A percentile compares a stretch with the other conserved stretches of the same genome.
These are phyloP conservation scores for Sericinus montela DNA, from an alignment of 2,888 invertebrate genomes.

Conservation along the genomic window DNA sequence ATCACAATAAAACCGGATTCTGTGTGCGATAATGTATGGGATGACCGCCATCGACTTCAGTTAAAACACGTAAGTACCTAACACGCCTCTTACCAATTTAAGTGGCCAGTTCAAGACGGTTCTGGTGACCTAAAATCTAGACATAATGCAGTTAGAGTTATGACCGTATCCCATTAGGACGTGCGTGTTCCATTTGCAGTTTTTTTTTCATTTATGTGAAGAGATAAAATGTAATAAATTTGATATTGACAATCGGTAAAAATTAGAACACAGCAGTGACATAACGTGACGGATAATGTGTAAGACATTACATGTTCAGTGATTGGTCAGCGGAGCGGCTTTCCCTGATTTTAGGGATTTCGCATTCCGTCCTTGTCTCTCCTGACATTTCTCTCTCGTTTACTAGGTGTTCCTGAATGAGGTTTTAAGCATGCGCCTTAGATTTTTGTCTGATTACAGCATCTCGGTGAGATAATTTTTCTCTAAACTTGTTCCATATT, in stretches of 20 bases:
- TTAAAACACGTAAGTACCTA: conserved; percentile 28
- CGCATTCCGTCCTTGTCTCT: conserved; percentile 34
- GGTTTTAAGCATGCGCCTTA: conserved; percentile 60
- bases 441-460: conserved; percentile 22
- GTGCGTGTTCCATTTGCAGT: background rate
- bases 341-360: conserved; percentile 54
- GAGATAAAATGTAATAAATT: background rate
- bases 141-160: conserved; percentile 58
- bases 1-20: conserved; percentile 2
- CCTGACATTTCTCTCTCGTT: conserved; percentile 39
- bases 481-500: too few species aligned
- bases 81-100: conserved; percentile 29
- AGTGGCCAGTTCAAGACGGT: conserved; percentile 35
- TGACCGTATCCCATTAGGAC: conserved; percentile 21
- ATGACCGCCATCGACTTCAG: conserved; percentile 10
- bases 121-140: conserved; percentile 57
- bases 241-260: conserved; percentile 9
- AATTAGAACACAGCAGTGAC: conserved; percentile 18
- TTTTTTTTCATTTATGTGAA: background rate
- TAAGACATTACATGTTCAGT: conserved; percentile 23
- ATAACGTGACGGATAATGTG: conserved; percentile 19
- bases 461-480: conserved; percentile 9
- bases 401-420: conserved; percentile 60
- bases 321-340: conserved; percentile 36
- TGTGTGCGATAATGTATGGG: conserved; percentile 7